A percentile compares a stretch with the other conserved stretches of the same genome.
These are phyloP conservation scores for Drosophila nebulosa DNA, from an alignment of 1,140 invertebrate genomes.

Conservation along the genomic window DNA sequence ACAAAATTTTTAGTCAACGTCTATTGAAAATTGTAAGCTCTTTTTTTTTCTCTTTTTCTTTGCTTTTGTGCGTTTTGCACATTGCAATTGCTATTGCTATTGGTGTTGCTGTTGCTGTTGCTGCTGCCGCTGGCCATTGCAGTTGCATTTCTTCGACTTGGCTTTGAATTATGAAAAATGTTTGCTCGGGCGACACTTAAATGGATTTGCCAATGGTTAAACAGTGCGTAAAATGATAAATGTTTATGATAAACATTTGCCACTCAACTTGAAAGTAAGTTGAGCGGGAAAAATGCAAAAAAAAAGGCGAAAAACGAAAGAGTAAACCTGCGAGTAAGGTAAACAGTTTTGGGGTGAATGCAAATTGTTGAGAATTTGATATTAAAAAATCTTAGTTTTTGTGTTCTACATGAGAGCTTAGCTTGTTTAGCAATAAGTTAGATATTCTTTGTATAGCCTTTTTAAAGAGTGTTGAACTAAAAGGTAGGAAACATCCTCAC, in stretches of 20 bases:
- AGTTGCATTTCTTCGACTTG: slow-evolving; percentile 14
- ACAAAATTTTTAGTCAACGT: background rate
- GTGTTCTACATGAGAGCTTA: no score
- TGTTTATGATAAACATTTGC: slow-evolving; percentile 40
- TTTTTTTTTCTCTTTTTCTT: background rate
- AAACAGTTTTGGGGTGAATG: background rate
- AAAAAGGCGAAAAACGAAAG: background rate
- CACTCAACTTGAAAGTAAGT: slow-evolving; percentile 67
- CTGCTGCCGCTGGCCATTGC: no score
- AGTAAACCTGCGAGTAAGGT: background rate
- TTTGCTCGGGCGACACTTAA: slow-evolving; percentile 52
- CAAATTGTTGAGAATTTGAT: no score
- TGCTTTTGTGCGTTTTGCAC: slow-evolving; percentile 34
- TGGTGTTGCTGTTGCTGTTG: background rate
- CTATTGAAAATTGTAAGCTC: slow-evolving; percentile 14
- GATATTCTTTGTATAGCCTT: no score
- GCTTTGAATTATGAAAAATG: slow-evolving; percentile 62
- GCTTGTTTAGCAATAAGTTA: no score
- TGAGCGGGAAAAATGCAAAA: slow-evolving; percentile 14
- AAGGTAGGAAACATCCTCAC: no score
- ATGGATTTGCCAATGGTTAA: slow-evolving; percentile 30
- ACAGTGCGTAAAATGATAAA: slow-evolving; percentile 66
- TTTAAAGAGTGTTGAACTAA: no score
- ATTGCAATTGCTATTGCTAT: slow-evolving; percentile 30
- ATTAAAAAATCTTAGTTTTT: no score